Conservation (phyloP, 2,888 invertebrate genomes). For the Pinctada fucata region DNA sequence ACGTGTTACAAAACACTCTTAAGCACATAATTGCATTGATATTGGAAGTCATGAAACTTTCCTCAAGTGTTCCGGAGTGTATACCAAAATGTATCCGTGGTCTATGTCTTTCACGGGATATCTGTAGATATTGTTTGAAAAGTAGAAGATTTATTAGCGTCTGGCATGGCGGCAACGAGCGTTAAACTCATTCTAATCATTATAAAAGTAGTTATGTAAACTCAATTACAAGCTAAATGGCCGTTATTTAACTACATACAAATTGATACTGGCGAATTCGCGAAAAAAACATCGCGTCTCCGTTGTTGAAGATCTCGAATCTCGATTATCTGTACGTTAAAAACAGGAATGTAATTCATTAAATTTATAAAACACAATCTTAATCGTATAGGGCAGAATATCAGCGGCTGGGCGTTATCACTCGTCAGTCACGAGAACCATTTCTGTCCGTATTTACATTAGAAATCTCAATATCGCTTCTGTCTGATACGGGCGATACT, state of each 20-base stretch:
- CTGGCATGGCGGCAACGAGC: background rate
- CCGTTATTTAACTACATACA: background rate
- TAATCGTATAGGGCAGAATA: background rate
- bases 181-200: background rate
- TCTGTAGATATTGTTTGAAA: background rate
- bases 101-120: background rate
- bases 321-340: too few relatives aligned
- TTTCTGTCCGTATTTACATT: background rate
- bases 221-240: background rate
- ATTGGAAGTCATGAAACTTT: background rate
- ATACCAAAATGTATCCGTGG: background rate
- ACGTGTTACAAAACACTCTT: background rate
- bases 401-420: background rate
- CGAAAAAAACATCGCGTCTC: too few relatives aligned
- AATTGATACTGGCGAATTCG: background rate
- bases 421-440: background rate
- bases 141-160: background rate
- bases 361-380: background rate
- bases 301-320: too few relatives aligned
- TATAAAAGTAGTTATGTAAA: background rate
- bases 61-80: background rate
- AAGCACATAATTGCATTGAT: constrained; percentile 1
- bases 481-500: background rate
- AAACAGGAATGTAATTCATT: background rate
- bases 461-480: background rate